Evolutionary conservation across 2,113 vertebrate genomes (phyloP).

Genomic region (Atlantisia rogersi): DNA sequence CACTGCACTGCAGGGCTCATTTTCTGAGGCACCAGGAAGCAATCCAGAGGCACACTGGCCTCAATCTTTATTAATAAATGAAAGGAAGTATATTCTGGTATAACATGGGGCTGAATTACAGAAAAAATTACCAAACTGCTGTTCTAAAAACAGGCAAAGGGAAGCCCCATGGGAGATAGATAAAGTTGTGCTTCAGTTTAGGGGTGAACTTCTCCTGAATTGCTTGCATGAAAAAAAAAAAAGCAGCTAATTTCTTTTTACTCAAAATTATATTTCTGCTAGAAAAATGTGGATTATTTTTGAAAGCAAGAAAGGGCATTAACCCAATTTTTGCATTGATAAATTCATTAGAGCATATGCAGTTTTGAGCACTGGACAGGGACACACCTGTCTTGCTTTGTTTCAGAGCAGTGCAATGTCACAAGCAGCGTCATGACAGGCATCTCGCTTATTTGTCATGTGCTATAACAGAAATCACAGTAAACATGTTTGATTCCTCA

Average conservation of each 20-base stretch:
- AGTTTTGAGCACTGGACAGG: neutral
- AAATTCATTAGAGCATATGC: neutral
- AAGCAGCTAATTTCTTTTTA: neutral
- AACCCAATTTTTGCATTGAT: neutral
- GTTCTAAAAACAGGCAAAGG: neutral
- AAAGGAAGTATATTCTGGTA: neutral
- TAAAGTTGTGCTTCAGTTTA: neutral
- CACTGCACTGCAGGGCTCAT: no score
- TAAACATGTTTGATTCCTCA: neutral
- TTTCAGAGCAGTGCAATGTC: neutral
- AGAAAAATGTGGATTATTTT: neutral
- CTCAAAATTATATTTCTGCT: neutral
- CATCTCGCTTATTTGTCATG: neutral
- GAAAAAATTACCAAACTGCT: neutral
- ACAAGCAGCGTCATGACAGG: neutral
- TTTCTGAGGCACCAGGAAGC: neutral
- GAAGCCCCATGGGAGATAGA: neutral
- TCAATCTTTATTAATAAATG: neutral
- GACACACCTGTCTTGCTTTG: neutral
- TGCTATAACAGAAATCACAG: neutral
- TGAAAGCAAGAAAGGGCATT: neutral
- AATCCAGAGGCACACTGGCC: neutral
- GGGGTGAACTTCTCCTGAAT: neutral
- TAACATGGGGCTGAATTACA: neutral
- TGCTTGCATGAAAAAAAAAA: neutral